Conservation (phyloP, 2,888 invertebrate species). For the Euclidia mi region DNA sequence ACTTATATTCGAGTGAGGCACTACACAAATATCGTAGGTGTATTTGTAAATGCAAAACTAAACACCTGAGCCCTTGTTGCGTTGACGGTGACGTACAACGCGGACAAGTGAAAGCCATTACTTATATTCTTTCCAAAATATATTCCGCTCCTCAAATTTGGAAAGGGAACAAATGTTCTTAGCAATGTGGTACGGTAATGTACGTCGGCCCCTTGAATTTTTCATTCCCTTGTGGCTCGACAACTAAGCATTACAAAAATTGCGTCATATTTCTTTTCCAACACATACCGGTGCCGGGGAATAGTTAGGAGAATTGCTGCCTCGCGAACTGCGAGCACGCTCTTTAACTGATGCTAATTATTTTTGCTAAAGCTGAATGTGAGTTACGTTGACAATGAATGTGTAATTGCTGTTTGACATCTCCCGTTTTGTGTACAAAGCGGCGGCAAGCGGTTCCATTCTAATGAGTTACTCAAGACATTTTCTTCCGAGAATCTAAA, state of each 20-base stretch:
- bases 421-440: too few species aligned
- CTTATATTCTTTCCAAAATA: slow-evolving; percentile 69
- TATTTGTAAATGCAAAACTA: slow-evolving; percentile 50
- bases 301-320: slow-evolving; percentile 82
- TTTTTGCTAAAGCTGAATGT: slow-evolving; percentile 38
- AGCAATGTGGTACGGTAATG: slow-evolving; percentile 85
- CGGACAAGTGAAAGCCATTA: slow-evolving; percentile 65
- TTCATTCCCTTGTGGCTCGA: slow-evolving; percentile 89
- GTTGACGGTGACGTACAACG: slow-evolving; percentile 48
- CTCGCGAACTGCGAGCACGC: slow-evolving; percentile 67
- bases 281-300: slow-evolving; percentile 75
- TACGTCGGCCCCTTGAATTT: slow-evolving; percentile 88
- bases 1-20: slow-evolving; percentile 19
- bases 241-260: slow-evolving; percentile 89
- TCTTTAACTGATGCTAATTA: slow-evolving; percentile 62
- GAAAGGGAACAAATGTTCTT: slow-evolving; percentile 82
- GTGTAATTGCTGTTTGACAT: background rate
- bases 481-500: too few species aligned
- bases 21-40: slow-evolving; percentile 19
- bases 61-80: slow-evolving; percentile 56
- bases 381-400: slow-evolving; percentile 4
- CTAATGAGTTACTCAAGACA: too few species aligned
- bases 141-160: slow-evolving; percentile 77
- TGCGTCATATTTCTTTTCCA: slow-evolving; percentile 89
- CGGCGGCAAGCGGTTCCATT: too few species aligned